Conservation (phyloP, 2,113 vertebrate species). For the Gallinago media region DNA sequence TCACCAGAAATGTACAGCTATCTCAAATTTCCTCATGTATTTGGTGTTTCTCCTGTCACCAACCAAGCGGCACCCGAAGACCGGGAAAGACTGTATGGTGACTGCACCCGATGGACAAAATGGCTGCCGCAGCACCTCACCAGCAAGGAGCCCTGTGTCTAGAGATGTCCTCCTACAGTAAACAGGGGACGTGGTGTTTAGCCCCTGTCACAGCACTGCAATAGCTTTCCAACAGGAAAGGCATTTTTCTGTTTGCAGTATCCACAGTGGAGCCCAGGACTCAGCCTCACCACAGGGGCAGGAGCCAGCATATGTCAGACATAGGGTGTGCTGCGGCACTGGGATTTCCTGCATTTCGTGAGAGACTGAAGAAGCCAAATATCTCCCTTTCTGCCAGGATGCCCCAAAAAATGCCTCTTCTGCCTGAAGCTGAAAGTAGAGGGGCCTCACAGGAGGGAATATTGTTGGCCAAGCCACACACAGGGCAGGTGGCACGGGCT, state of each 20-base stretch:
- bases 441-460: not conserved
- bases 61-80: rapidly evolving
- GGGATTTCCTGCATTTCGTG: rapidly evolving
- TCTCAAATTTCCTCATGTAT: rapidly evolving
- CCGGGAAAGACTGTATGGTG: rapidly evolving
- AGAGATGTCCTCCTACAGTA: not conserved
- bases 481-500: rapidly evolving
- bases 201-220: not conserved
- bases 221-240: not conserved
- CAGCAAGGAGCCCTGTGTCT: not conserved
- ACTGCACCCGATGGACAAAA: rapidly evolving
- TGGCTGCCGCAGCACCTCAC: rapidly evolving
- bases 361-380: not conserved
- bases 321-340: rapidly evolving
- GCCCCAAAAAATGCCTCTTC: not conserved
- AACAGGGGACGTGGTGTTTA: rapidly evolving
- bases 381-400: rapidly evolving
- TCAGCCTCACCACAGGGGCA: rapidly evolving
- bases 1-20: not conserved
- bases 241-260: rapidly evolving
- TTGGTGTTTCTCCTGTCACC: rapidly evolving
- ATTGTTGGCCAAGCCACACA: rapidly evolving
- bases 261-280: rapidly evolving
- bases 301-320: rapidly evolving
- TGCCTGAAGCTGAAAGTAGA: not conserved